Evolutionary conservation across 2,113 vertebrate genomes (phyloP), one percentile per base, ranked within the genome.

Genomic region (Danionella cerebrum): DNA sequence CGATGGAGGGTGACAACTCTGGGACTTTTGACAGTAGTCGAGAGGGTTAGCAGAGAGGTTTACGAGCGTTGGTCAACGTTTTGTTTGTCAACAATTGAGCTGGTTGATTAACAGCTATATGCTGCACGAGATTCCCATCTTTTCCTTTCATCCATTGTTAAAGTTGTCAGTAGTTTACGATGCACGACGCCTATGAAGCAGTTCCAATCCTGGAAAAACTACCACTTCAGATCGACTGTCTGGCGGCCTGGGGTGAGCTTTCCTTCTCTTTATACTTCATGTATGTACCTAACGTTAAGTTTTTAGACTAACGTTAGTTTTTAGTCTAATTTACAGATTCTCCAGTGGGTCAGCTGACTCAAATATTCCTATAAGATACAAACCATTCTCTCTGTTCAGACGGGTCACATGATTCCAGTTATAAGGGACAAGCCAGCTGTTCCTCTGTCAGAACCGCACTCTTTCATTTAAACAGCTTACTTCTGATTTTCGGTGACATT

Each of bases 171-270:
- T 14, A 29, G n/a, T 22, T 13, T 7, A 36, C 16, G 67, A 98
- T 98, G 95, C 95, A 98, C 48, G 96, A 96, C 89, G 96, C 94
- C 1, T 96, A 94, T 55, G 96, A 98, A 73, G 82, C 91, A 1
- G 92, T 97, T 24, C 91, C 91, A 16, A 97, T 98, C 68, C 64
- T 98, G 84, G 94, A 98, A 74, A 98, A 98, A 74, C 87, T 98
- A 71, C 96, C 96, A 38, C 87, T 98, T 42, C 95, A 98, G 81
- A 97, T 97, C 38, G 96, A 98, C 85, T 97, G 95, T 24, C 76
- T 98, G 64, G 93, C 96, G 51, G 93, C 94, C 65, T 98, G 96
- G 95, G 95, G 95, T 97, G 74, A 94, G 92, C 47, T 35, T 18
- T 10, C 12, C 29, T 33, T 24, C 16, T 19, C 21, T 31, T 2